A percentile compares a stretch with the other conserved stretches of the same genome.
These are phyloP conservation scores for Caenorhabditis inopinata DNA, from an alignment of 1,140 invertebrate genomes.

Conservation along the genomic window DNA sequence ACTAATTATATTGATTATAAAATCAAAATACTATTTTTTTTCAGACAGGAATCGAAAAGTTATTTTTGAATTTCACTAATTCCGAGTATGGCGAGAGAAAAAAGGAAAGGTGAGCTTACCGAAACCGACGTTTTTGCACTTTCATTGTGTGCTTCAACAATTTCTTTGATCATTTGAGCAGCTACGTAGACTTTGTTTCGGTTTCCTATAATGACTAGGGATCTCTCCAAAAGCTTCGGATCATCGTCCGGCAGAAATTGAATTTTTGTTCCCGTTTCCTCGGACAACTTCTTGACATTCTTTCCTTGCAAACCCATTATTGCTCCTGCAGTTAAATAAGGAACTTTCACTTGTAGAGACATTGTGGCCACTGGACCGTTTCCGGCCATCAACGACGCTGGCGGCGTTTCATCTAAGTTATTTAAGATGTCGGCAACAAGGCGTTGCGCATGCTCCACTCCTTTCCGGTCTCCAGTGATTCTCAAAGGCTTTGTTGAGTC, in stretches of 20 bases:
- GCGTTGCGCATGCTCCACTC: constrained; percentile 86
- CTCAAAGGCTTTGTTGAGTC: constrained; percentile 80
- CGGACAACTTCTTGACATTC: constrained; percentile 88
- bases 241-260: constrained; percentile 72
- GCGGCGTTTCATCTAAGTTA: neutral
- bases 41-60: too few relatives aligned
- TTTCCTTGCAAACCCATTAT: constrained; percentile 87
- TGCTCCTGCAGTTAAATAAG: constrained; percentile 83
- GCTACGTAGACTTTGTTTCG: neutral
- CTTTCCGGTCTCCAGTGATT: constrained; percentile 88
- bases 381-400: neutral
- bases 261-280: constrained; percentile 80
- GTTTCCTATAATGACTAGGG: neutral
- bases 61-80: too few relatives aligned
- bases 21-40: too few relatives aligned
- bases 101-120: neutral
- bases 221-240: neutral
- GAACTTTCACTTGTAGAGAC: constrained; percentile 72
- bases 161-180: neutral
- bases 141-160: neutral
- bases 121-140: neutral
- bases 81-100: too few relatives aligned
- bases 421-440: constrained; percentile 82
- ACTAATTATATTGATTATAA: neutral
- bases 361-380: neutral